A percentile compares a stretch with the other conserved stretches of the same genome.
Evolutionary conservation across 2,888 invertebrate genomes (phyloP).

Genomic region (Serrognathus titanus): DNA sequence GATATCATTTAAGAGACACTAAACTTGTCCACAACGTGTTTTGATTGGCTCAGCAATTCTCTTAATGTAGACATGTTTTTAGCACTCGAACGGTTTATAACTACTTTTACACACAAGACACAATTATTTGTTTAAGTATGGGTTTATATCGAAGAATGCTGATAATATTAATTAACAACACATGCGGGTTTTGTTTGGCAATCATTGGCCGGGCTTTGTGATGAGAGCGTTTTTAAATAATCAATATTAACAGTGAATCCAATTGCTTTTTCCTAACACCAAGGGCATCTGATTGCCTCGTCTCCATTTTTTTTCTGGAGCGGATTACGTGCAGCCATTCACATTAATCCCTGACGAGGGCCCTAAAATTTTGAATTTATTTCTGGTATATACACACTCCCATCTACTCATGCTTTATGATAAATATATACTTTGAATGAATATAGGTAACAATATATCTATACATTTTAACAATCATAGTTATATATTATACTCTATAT

Average conservation of each 20-base stretch:
- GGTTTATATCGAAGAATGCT: constrained; percentile 1
- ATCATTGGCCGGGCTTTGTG: constrained; percentile 41
- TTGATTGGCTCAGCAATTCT: constrained; percentile 57
- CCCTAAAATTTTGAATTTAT: constrained; percentile 34
- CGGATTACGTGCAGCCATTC: constrained; percentile 64
- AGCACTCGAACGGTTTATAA: constrained; percentile 27
- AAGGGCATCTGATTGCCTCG: constrained; percentile 49
- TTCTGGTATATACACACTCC: constrained; percentile 35
- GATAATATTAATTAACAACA: background rate
- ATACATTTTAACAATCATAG: constrained; percentile 8
- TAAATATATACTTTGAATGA: background rate
- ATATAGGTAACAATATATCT: constrained; percentile 6
- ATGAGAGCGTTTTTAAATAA: constrained; percentile 11
- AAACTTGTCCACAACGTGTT: constrained; percentile 25
- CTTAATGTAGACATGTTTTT: constrained; percentile 24
- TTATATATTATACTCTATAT: no score
- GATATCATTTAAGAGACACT: background rate
- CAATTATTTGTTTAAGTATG: constrained; percentile 12
- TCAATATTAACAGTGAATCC: no score
- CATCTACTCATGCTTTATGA: constrained; percentile 26
- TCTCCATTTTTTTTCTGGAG: constrained; percentile 36
- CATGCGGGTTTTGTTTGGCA: constrained; percentile 31
- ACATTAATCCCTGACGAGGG: constrained; percentile 54
- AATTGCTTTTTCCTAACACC: background rate
- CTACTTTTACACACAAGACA: constrained; percentile 23